phyloP scores from a whole-genome alignment of 2,888 invertebrate genomes.

The Spialia ferax region DNA sequence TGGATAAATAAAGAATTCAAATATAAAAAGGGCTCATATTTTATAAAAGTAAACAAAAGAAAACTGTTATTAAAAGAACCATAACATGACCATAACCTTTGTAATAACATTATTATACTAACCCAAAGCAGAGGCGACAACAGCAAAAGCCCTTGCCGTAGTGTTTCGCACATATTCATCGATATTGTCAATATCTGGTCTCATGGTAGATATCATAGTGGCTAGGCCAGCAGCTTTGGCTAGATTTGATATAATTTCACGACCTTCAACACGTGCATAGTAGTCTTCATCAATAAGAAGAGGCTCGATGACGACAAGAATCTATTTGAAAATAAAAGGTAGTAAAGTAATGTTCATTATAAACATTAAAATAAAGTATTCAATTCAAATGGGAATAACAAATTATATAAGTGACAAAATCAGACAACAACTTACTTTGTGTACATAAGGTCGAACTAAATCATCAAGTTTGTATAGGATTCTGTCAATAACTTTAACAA shows the following conservation, averaged over 20 bases:
- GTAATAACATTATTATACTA: slow-evolving; percentile 38
- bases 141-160: slow-evolving; percentile 99
- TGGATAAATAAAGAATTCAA: too few relatives aligned
- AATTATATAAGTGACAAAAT: too few relatives aligned
- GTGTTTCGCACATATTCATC: slow-evolving; percentile 99
- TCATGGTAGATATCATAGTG: slow-evolving; percentile 99
- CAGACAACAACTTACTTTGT: slow-evolving; percentile 92
- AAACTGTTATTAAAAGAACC: neutral
- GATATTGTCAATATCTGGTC: slow-evolving; percentile 99
- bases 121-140: slow-evolving; percentile 99
- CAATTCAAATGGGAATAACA: too few relatives aligned
- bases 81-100: too few relatives aligned
- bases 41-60: neutral
- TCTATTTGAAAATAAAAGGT: slow-evolving; percentile 76
- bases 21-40: neutral
- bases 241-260: slow-evolving; percentile 99
- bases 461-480: slow-evolving; percentile 99
- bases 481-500: slow-evolving; percentile 99
- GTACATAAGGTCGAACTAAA: slow-evolving; percentile 99
- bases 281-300: slow-evolving; percentile 99
- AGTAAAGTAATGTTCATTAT: too few relatives aligned
- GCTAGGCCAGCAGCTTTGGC: slow-evolving; percentile 99
- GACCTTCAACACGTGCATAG: slow-evolving; percentile 99
- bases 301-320: slow-evolving; percentile 99
- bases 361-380: too few relatives aligned